Conservation (phyloP, 2,888 invertebrate genomes). For the Amiota mariae region DNA sequence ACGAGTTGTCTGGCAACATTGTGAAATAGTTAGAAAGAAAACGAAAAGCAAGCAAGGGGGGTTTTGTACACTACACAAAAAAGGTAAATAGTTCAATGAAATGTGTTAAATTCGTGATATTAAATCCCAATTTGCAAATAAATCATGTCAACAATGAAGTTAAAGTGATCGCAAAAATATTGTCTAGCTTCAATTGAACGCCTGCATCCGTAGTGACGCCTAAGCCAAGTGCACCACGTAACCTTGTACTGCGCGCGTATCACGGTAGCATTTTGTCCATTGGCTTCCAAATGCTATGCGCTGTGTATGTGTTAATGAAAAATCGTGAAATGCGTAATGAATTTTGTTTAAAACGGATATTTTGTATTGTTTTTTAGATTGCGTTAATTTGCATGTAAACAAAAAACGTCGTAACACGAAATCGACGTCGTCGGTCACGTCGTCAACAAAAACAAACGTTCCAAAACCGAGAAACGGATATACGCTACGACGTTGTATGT, state of each 20-base stretch:
- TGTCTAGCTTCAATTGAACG: slow-evolving; percentile 13
- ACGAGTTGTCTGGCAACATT: slow-evolving; percentile 34
- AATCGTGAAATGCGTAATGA: not conserved
- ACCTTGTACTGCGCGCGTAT: slow-evolving; percentile 73
- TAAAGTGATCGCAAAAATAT: slow-evolving; percentile 2
- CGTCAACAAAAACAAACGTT: slow-evolving; percentile 32
- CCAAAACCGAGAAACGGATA: not conserved
- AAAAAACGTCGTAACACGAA: slow-evolving; percentile 29
- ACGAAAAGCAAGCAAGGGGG: slow-evolving; percentile 15
- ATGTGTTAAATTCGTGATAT: slow-evolving; percentile 1
- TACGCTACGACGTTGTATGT: not conserved
- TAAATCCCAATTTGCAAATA: slow-evolving; percentile 10
- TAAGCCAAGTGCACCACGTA: slow-evolving; percentile 63
- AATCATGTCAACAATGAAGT: slow-evolving; percentile 5
- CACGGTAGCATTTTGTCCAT: slow-evolving; percentile 68
- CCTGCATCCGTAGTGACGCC: slow-evolving; percentile 46
- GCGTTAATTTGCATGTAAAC: slow-evolving; percentile 36
- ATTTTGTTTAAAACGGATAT: slow-evolving; percentile 12
- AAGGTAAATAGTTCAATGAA: slow-evolving; percentile 7
- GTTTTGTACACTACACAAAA: slow-evolving; percentile 13
- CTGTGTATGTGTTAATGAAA: slow-evolving; percentile 34
- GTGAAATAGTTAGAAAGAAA: slow-evolving; percentile 4
- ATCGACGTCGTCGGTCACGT: slow-evolving; percentile 58
- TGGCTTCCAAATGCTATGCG: slow-evolving; percentile 16
- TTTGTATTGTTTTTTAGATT: slow-evolving; percentile 32